Evolutionary conservation across 2,797 vertebrate species (phyloP).

Genomic region (Amniataba percoides): DNA sequence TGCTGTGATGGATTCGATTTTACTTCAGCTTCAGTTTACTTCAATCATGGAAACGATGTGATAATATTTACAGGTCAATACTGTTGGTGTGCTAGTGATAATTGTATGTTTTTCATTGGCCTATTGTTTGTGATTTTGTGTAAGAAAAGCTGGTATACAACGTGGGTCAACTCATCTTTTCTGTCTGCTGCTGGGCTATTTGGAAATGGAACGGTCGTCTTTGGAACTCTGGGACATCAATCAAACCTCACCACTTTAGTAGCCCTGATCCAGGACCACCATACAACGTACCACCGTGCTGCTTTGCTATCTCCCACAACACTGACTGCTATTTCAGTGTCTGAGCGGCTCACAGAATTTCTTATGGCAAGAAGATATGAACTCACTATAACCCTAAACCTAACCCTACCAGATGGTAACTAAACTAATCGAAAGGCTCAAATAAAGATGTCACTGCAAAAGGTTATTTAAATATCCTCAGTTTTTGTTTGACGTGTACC

Average conservation of each 20-base stretch:
- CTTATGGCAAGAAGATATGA: background rate
- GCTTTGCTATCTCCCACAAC: background rate
- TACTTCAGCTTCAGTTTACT: conserved; percentile 50
- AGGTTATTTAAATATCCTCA: too few species aligned
- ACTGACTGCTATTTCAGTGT: too few species aligned
- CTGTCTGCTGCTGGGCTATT: conserved; percentile 11
- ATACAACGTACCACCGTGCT: background rate
- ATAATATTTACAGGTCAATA: conserved; percentile 63
- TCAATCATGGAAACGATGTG: conserved; percentile 58
- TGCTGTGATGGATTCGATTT: conserved; percentile 73
- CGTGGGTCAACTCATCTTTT: conserved; percentile 30
- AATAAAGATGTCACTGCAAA: too few species aligned
- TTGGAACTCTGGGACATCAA: conserved; percentile 15
- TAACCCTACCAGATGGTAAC: background rate
- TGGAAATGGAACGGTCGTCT: conserved; percentile 8
- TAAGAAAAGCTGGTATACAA: conserved; percentile 40
- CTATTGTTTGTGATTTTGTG: conserved; percentile 63
- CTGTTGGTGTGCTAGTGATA: conserved; percentile 69
- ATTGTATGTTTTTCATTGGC: conserved; percentile 58
- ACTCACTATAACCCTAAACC: too few species aligned
- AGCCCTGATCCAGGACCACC: conserved; percentile 31
- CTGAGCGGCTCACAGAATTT: background rate
- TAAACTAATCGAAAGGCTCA: too few species aligned
- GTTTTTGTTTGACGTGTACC: too few species aligned
- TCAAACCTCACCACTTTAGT: background rate